Conservation (phyloP, 2,797 vertebrate species). For the Rhinatrema bivittatum region DNA sequence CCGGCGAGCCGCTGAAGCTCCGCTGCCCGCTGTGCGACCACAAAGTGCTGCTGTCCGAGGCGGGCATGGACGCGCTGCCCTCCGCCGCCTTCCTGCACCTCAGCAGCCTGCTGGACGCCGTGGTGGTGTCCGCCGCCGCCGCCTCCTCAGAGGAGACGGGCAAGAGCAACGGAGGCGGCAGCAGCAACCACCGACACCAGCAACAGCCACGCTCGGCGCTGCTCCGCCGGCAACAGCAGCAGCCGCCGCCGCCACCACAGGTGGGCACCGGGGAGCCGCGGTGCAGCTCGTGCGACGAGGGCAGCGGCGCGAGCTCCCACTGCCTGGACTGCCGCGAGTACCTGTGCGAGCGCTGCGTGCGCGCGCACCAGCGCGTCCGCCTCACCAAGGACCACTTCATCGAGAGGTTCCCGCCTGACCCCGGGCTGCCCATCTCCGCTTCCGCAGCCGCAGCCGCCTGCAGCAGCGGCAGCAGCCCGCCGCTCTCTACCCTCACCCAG, state of each 20-base stretch:
- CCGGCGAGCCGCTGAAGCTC: slow-evolving; percentile 74
- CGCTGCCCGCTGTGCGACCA: slow-evolving; percentile 85
- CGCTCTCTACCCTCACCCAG: slow-evolving; percentile 10
- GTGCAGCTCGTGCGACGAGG: slow-evolving; percentile 85
- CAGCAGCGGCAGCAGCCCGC: slow-evolving; percentile 35
- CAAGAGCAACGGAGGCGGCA: slow-evolving; percentile 45
- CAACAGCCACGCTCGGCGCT: slow-evolving; percentile 24
- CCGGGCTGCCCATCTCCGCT: slow-evolving; percentile 35
- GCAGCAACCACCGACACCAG: slow-evolving; percentile 37
- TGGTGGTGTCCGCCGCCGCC: slow-evolving; percentile 71
- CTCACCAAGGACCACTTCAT: slow-evolving; percentile 94
- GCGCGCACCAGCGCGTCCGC: slow-evolving; percentile 82
- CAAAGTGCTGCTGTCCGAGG: slow-evolving; percentile 81
- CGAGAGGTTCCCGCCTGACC: slow-evolving; percentile 64
- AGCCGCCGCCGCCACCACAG: slow-evolving; percentile 53
- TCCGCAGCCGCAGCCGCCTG: slow-evolving; percentile 28
- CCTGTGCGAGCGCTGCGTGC: slow-evolving; percentile 86
- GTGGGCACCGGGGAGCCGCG: slow-evolving; percentile 64
- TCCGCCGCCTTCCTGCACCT: slow-evolving; percentile 84
- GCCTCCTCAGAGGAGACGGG: slow-evolving; percentile 78
- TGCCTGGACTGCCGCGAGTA: slow-evolving; percentile 91
- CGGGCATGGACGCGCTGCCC: slow-evolving; percentile 83
- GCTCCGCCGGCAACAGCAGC: slow-evolving; percentile 11
- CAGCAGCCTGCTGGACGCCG: slow-evolving; percentile 84
- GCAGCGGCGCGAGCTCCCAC: slow-evolving; percentile 78